Evolutionary conservation across 2,797 vertebrate species (phyloP).

Genomic region (Eupleurogrammus muticus): DNA sequence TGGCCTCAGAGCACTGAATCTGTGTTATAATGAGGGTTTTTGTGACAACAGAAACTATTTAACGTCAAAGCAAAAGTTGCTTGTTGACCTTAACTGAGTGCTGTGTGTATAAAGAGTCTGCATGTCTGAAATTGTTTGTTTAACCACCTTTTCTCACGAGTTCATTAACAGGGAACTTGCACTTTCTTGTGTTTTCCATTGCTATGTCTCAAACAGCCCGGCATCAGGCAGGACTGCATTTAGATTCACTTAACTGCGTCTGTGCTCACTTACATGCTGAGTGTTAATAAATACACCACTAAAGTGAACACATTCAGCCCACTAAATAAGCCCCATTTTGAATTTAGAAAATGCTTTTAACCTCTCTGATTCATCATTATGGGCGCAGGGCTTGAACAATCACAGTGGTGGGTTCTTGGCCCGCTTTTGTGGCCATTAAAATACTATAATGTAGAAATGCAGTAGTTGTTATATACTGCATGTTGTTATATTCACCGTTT

Average conservation of each 20-base stretch:
- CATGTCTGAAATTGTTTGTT: conserved; percentile 3
- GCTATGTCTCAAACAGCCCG: conserved; percentile 24
- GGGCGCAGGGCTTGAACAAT: conserved; percentile 9
- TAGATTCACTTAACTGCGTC: conserved; percentile 53
- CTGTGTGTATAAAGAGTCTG: not conserved
- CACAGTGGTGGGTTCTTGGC: not conserved
- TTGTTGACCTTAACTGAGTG: not conserved
- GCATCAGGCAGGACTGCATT: conserved; percentile 26
- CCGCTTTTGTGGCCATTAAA: conserved; percentile 31
- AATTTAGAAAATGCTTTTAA: conserved; percentile 30
- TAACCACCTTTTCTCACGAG: not conserved
- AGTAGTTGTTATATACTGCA: conserved; percentile 21
- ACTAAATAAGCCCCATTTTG: conserved; percentile 34
- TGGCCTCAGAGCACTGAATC: not conserved
- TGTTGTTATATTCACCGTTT: conserved; percentile 14
- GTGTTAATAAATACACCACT: conserved; percentile 23
- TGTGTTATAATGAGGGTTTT: not conserved
- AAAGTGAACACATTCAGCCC: conserved; percentile 35
- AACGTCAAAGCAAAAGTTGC: not conserved
- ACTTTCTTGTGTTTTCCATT: conserved; percentile 22
- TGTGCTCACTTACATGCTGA: conserved; percentile 45
- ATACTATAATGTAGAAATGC: conserved; percentile 16
- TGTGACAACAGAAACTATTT: not conserved
- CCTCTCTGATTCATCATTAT: conserved; percentile 10
- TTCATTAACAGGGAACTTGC: conserved; percentile 5